These are phyloP conservation scores for Palythoa grandis DNA, from an alignment of 92 coral and sea anemone species.

Conservation along the genomic window DNA sequence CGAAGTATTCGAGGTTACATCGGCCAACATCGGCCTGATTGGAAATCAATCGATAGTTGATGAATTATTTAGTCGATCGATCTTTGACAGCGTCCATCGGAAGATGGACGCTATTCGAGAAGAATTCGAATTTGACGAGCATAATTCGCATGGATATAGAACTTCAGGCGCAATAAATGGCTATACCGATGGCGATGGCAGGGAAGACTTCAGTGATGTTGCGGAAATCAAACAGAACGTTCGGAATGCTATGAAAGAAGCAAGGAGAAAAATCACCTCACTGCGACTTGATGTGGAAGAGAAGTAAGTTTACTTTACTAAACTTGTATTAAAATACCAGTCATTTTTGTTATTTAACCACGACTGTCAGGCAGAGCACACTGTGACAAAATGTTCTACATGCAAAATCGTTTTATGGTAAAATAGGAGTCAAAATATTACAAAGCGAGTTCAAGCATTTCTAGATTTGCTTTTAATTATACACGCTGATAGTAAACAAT, in stretches of 20 bases:
- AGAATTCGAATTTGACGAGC: conserved; percentile 66
- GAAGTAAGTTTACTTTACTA: conserved; percentile 59
- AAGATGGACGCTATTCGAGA: conserved; percentile 95
- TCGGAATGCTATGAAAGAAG: conserved; percentile 92
- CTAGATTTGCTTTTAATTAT: too few relatives aligned
- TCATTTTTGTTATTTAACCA: neutral
- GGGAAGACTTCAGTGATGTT: conserved; percentile 71
- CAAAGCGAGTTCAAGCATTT: too few relatives aligned
- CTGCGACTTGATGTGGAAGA: conserved; percentile 93
- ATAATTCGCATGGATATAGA: conserved; percentile 47
- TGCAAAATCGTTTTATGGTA: too few relatives aligned
- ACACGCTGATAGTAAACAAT: too few relatives aligned
- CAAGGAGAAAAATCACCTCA: conserved; percentile 80
- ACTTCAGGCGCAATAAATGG: conserved; percentile 55
- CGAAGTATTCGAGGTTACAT: neutral
- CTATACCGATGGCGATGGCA: conserved; percentile 54
- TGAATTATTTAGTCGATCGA: conserved; percentile 4
- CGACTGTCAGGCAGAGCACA: neutral
- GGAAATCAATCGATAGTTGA: neutral
- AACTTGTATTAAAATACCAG: neutral
- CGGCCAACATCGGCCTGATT: neutral
- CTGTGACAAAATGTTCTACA: too few relatives aligned
- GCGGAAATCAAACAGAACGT: conserved; percentile 86
- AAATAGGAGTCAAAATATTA: too few relatives aligned
- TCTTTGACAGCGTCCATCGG: conserved; percentile 52